These are phyloP conservation scores for Chelonus formosanus DNA, from an alignment of 2,888 invertebrate genomes.

Conservation along the genomic window DNA sequence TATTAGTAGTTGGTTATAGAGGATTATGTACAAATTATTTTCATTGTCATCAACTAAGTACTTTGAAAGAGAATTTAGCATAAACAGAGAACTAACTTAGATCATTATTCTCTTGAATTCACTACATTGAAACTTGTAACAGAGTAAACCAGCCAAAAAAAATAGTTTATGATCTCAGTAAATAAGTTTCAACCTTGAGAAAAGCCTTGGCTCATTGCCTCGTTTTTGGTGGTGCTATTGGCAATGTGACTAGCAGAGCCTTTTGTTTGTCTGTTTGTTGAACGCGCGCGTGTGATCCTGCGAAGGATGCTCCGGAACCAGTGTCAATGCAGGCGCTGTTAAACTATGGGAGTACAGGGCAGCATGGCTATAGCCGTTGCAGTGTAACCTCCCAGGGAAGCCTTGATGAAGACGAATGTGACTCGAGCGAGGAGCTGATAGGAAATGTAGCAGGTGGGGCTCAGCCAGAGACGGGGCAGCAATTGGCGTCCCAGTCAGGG, in stretches of 20 bases:
- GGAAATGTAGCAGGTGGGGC: slow-evolving; percentile 59
- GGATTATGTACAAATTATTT: too few species aligned
- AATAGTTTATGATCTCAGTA: too few species aligned
- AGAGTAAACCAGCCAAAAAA: too few species aligned
- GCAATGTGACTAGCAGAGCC: slow-evolving; percentile 62
- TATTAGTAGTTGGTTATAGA: too few species aligned
- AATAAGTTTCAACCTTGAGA: too few species aligned
- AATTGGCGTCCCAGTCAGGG: slow-evolving; percentile 16
- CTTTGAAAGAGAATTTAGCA: too few species aligned
- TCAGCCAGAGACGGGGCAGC: slow-evolving; percentile 38
- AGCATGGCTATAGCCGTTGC: slow-evolving; percentile 60
- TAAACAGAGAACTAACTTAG: too few species aligned
- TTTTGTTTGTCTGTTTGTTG: slow-evolving; percentile 63
- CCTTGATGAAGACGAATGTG: slow-evolving; percentile 63
- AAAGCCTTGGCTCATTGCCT: slow-evolving; percentile 46
- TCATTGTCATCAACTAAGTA: too few species aligned
- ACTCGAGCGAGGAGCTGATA: slow-evolving; percentile 64
- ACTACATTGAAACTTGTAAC: too few species aligned
- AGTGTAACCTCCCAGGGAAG: slow-evolving; percentile 62
- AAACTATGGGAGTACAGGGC: slow-evolving; percentile 57
- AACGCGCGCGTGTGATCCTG: slow-evolving; percentile 51
- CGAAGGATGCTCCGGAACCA: slow-evolving; percentile 56
- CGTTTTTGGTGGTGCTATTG: slow-evolving; percentile 58
- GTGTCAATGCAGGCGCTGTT: slow-evolving; percentile 60
- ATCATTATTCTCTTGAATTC: too few species aligned